Conservation (phyloP, 1,140 invertebrate genomes). For the Mactra quadrangularis region DNA sequence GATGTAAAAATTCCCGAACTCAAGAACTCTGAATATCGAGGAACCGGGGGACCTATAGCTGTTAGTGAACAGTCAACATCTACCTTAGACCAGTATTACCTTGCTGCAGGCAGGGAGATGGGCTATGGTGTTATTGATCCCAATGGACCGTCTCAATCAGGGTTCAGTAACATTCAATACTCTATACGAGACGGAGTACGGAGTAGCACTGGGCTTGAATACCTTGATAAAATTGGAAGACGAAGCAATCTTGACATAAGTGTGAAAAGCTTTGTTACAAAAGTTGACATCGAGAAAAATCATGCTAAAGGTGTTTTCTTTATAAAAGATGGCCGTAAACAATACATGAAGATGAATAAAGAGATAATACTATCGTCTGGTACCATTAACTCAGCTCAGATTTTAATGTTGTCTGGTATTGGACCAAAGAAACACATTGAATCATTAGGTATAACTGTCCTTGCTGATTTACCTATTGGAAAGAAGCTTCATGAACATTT, state of each 20-base stretch:
- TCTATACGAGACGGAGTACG: conserved; percentile 69
- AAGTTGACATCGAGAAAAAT: conserved; percentile 65
- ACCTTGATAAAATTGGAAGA: neutral
- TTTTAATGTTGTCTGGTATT: conserved; percentile 87
- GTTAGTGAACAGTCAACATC: neutral
- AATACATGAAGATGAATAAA: conserved; percentile 86
- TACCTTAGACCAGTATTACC: neutral
- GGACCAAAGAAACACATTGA: conserved; percentile 84
- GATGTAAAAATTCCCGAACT: neutral
- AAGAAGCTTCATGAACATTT: conserved; percentile 87
- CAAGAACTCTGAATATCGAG: neutral
- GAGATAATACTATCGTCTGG: conserved; percentile 86
- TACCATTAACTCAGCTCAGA: conserved; percentile 86
- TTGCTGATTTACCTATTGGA: conserved; percentile 91
- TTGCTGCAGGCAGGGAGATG: conserved; percentile 27
- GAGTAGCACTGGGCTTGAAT: conserved; percentile 58
- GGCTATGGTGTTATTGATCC: conserved; percentile 60
- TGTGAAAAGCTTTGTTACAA: conserved; percentile 64
- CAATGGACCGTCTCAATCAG: conserved; percentile 62
- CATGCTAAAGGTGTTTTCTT: conserved; percentile 73
- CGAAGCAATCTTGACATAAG: conserved; percentile 70
- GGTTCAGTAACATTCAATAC: conserved; percentile 61
- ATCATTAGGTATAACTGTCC: conserved; percentile 66
- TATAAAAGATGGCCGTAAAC: conserved; percentile 79
- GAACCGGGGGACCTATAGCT: neutral